Base-by-base conservation (phyloP, 2,888 invertebrate species). In the Brenthis ino region DNA sequence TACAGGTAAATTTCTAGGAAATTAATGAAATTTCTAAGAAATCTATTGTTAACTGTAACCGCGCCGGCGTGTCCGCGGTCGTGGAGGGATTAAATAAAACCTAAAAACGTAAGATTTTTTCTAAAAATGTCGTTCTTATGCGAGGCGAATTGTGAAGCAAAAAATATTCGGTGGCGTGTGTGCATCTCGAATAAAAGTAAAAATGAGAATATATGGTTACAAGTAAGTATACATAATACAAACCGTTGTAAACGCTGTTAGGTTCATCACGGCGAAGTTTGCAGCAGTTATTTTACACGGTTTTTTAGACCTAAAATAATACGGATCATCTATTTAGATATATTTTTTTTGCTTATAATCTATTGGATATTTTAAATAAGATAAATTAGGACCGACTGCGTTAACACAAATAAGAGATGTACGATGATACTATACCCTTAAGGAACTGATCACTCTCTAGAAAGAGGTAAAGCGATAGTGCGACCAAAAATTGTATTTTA, bases 271-370 rank as follows among this genome's bases (percentile, higher is more conserved):
- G 0, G 84, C 84, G 56, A 88, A 90, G 57, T 83, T 84, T 13
- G 82, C 83, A 0, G 90, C 90, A 2, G 89, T 88, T 75, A 90
- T 75, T 64, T 83, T 86, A 69, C 90, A 88, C 6, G 89, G 85
- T 58, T 82, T 86, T 74, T 83, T 84, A 2, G 87, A 79, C 68
- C 90, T 90, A 63, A 14, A 16, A 8, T 12, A 13, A 63, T 14
- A 16, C 6, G 51, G 3, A 4, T 3, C 50, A 50, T 50, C 1
- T 50, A 50, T 14, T 50, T 50, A n/a, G 3, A 14, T 50, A 6
- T 50, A 50, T 50, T n/a, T 13, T 20, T 1, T 20, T 20, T 20
- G 20, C 20, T 20, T 20, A 20, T 20, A 20, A 20, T n/a, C 4
- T 13, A n/a, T 14, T 20, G 20, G 20, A 14, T 20, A 20, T 16